Conservation (phyloP, 2,888 invertebrate genomes). For the Eutolmus rufibarbis region DNA sequence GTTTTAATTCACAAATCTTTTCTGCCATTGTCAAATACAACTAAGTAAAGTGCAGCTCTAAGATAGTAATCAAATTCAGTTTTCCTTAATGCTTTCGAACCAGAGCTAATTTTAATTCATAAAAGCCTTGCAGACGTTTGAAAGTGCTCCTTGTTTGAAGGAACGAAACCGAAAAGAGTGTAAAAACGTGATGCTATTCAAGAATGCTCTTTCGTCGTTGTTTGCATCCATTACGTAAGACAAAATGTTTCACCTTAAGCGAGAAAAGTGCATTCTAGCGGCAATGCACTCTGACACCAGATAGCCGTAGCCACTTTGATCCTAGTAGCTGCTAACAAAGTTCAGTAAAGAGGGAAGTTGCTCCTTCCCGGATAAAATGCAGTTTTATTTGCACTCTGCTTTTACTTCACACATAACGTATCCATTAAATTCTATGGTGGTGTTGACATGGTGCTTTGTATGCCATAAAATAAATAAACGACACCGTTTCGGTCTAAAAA, state of each 20-base stretch:
- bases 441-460: background rate
- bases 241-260: background rate
- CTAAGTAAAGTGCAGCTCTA: no score
- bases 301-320: background rate
- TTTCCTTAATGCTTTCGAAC: background rate
- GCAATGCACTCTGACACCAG: background rate
- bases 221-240: background rate
- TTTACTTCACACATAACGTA: background rate
- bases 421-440: background rate
- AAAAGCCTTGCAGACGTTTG: background rate
- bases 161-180: background rate
- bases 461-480: background rate
- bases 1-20: no score
- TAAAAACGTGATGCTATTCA: background rate
- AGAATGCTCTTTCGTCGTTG: background rate
- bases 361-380: background rate
- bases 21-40: no score
- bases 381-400: background rate
- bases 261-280: background rate
- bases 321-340: background rate
- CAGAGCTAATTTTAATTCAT: background rate
- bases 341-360: background rate
- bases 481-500: background rate
- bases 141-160: background rate
- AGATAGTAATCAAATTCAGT: background rate